Conservation (phyloP, 2,797 vertebrate species). For the Limosa lapponica region DNA sequence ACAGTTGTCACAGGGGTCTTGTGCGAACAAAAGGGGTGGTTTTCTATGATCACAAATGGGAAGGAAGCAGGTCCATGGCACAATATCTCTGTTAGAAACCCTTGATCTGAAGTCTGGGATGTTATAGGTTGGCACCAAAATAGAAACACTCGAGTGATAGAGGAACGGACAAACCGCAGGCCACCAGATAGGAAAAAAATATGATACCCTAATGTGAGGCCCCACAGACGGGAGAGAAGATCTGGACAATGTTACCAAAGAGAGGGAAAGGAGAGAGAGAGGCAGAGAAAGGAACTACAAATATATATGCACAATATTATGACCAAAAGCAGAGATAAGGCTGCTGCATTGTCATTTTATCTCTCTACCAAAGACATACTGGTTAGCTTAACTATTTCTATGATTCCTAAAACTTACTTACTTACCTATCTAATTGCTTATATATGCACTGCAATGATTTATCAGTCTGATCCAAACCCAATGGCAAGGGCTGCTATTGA, state of each 20-base stretch:
- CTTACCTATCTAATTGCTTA: neutral
- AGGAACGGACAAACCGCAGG: slow-evolving; percentile 73
- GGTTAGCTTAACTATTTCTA: neutral
- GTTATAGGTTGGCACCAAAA: slow-evolving; percentile 71
- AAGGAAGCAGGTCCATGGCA: slow-evolving; percentile 12
- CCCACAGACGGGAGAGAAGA: slow-evolving; percentile 64
- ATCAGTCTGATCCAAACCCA: neutral
- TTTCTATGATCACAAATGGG: slow-evolving; percentile 5
- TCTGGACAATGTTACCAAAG: slow-evolving; percentile 75
- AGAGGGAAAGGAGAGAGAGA: neutral
- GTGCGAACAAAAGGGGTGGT: neutral
- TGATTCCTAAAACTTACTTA: neutral
- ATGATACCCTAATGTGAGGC: slow-evolving; percentile 72
- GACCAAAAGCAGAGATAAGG: neutral
- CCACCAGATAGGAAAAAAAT: slow-evolving; percentile 68
- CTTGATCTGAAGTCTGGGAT: slow-evolving; percentile 71
- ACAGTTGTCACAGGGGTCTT: neutral
- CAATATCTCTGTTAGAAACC: slow-evolving; percentile 27
- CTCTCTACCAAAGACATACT: neutral
- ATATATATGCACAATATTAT: neutral
- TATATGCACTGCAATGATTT: neutral
- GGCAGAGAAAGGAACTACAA: neutral
- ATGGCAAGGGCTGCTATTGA: neutral
- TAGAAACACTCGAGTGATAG: slow-evolving; percentile 75
- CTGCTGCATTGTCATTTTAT: neutral